Percentiles rank a stretch among this genome's conserved stretches.
Conservation (phyloP, 2,888 invertebrate genomes). For the Celastrina argiolus region DNA sequence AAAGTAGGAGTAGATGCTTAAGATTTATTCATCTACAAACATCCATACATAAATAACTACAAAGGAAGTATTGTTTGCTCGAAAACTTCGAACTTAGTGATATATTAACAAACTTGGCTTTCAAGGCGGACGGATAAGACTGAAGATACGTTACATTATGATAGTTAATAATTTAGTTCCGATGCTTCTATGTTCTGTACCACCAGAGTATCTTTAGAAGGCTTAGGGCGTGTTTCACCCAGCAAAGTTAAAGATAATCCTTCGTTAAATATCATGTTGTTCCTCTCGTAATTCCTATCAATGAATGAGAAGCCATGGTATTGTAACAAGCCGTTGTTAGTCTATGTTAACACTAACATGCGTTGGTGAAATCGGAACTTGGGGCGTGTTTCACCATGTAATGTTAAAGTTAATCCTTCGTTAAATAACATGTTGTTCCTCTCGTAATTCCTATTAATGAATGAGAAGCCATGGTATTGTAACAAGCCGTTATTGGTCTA, state of each 20-base stretch:
- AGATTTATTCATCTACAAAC: not conserved
- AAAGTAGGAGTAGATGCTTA: not conserved
- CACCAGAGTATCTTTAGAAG: not conserved
- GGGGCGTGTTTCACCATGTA: no score
- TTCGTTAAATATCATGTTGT: no score
- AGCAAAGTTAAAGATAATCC: not conserved
- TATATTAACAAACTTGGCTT: conserved; percentile 14
- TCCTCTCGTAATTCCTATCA: no score
- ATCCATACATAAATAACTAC: conserved; percentile 12
- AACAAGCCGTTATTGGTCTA: no score
- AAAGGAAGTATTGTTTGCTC: conserved; percentile 16
- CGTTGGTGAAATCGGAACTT: no score
- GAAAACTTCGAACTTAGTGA: conserved; percentile 9
- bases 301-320: no score
- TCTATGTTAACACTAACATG: no score
- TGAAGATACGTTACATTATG: not conserved
- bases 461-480: no score
- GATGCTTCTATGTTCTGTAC: conserved; percentile 5
- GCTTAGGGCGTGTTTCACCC: not conserved
- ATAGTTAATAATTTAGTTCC: conserved; percentile 19
- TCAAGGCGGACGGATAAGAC: conserved; percentile 11
- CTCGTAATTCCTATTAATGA: no score
- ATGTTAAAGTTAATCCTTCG: no score
- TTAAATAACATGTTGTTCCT: no score
- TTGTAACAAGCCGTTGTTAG: no score